Conservation (phyloP, 2,797 vertebrate genomes). For the Sebastes trivittatus region DNA sequence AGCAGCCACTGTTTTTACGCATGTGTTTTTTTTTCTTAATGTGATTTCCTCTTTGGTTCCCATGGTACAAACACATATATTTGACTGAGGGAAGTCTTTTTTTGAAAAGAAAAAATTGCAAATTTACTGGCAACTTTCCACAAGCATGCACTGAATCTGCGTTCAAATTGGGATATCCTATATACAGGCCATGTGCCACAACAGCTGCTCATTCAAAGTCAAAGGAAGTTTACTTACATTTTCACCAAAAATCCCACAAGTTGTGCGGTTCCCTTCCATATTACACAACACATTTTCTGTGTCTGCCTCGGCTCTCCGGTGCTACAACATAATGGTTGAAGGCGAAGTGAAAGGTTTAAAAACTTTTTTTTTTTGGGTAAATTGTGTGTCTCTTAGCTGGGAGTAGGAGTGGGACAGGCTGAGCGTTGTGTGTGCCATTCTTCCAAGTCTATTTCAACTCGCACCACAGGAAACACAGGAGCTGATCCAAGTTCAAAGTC, state of each 20-base stretch:
- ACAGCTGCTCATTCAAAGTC: slow-evolving; percentile 53
- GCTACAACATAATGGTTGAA: slow-evolving; percentile 47
- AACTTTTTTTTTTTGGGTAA: slow-evolving; percentile 44
- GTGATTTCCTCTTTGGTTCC: not conserved
- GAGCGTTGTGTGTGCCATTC: slow-evolving; percentile 82
- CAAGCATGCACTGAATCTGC: slow-evolving; percentile 17
- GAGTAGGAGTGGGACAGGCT: slow-evolving; percentile 76
- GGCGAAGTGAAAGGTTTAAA: slow-evolving; percentile 56
- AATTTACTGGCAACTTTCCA: slow-evolving; percentile 35
- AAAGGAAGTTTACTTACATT: slow-evolving; percentile 81
- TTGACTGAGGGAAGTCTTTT: not conserved
- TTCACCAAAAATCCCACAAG: slow-evolving; percentile 57
- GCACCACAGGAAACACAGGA: slow-evolving; percentile 92
- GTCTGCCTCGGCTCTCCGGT: slow-evolving; percentile 43
- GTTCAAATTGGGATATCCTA: not conserved
- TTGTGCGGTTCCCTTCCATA: slow-evolving; percentile 25
- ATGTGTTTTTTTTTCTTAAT: not conserved
- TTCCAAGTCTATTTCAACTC: slow-evolving; percentile 85
- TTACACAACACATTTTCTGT: slow-evolving; percentile 37
- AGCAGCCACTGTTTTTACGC: not conserved
- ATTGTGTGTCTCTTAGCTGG: slow-evolving; percentile 70
- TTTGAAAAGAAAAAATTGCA: not conserved
- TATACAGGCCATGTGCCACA: slow-evolving; percentile 9
- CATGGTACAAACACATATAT: not conserved
- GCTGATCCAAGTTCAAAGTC: slow-evolving; percentile 99